Base-by-base conservation (phyloP, 2,113 vertebrate species). In the Sprattus sprattus region DNA sequence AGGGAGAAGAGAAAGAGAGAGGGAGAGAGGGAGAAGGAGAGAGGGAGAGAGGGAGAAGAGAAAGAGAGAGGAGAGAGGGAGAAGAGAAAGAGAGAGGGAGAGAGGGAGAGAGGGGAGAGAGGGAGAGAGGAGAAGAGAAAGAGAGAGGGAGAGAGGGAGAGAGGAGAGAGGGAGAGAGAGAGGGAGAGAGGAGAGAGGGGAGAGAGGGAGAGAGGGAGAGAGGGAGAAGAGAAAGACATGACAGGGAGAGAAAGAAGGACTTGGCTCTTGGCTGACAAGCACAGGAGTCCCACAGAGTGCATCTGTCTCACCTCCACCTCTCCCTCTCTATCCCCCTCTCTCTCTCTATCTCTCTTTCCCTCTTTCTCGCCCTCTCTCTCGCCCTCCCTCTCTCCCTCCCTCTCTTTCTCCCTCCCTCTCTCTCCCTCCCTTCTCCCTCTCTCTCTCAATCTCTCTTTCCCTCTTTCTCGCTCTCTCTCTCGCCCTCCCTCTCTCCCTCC, bases 271-370 rank as follows among this genome's bases (percentile, higher is more conserved):
- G 94, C 95, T 96, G 94, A 93, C 94, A 92, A 94, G 89, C 94
- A 60, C 81, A 75, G 75, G 94, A 92, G 95, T 95, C 96, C 96
- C 92, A 94, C 95, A 93, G 95, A 96, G 96, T 96, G 95, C 96
- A 95, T 96, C 96, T 96, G 95, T 95, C 95, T 95, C 92, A 91
- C 94, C 94, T 94, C 91, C 94, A 93, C 93, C 94, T 93, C 91
- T 92, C 93, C 92, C 95, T 92, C 86, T 49, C 60, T 81, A 81
- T 49, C 25, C 44, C 25, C 85, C 45, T 85, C 67, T 25, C 81
- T 50, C n/a, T 83, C 84, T 89, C 45, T 75, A 85, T 84, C 49
- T 78, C 15, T 81, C 92, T 87, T 90, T 81, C 87, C 91, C 91
- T 89, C 91, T 87, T 75, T 84, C 83, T 46, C 67, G 16, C 39